A percentile compares a stretch with the other conserved stretches of the same genome.
phyloP scores from a whole-genome alignment of 2,113 vertebrate genomes.

The Typhlomys cinereus region DNA sequence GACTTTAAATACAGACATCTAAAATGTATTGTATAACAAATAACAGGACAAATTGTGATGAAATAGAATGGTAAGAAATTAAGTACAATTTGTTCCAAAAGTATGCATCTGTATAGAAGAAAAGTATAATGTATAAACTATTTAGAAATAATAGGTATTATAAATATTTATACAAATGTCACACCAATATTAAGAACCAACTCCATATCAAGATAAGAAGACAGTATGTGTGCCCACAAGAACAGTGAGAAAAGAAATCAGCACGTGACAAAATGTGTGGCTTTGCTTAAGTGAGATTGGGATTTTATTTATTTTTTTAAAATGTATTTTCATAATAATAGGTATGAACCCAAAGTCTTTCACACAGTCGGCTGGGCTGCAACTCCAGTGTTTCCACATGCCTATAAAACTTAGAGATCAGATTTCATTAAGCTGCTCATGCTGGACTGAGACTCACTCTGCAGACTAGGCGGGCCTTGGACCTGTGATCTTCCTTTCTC shows the following conservation, averaged over 20 bases:
- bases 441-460: not conserved
- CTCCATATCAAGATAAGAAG: not conserved
- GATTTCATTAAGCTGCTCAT: not conserved
- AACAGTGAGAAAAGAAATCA: not conserved
- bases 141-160: not conserved
- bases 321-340: too few relatives aligned
- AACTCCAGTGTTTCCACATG: not conserved
- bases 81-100: not conserved
- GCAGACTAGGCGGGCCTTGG: not conserved
- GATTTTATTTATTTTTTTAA: not conserved
- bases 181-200: not conserved
- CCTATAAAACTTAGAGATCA: not conserved
- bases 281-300: not conserved
- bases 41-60: not conserved
- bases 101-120: not conserved
- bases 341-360: too few relatives aligned
- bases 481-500: not conserved
- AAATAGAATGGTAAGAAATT: not conserved
- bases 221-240: not conserved
- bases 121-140: not conserved
- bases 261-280: not conserved
- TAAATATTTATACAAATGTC: not conserved
- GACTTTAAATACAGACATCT: not conserved
- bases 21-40: not conserved
- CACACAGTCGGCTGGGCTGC: not conserved